Conservation (phyloP, 2,888 invertebrate species). For the Acleris laterana region DNA sequence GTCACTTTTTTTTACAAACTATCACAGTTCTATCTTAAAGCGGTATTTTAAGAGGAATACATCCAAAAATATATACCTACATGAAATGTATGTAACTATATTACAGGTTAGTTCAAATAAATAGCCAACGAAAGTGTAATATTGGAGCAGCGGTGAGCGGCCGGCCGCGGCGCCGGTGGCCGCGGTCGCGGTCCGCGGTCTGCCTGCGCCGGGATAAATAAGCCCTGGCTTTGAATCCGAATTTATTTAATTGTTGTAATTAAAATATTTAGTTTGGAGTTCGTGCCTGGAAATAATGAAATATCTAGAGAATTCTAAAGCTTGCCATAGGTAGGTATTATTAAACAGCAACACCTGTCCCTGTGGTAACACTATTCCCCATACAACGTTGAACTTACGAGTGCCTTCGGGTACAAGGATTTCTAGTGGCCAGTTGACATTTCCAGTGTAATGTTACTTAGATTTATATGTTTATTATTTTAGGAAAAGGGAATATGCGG, state of each 20-base stretch:
- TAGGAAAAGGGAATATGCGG: too few relatives aligned
- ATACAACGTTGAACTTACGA: too few relatives aligned
- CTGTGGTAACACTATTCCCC: too few relatives aligned
- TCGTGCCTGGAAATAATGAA: neutral
- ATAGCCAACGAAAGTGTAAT: slow-evolving; percentile 48
- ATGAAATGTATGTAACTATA: neutral
- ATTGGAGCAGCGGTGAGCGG: slow-evolving; percentile 45
- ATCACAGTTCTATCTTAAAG: too few relatives aligned
- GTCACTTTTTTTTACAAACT: neutral
- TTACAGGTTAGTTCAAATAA: slow-evolving; percentile 41
- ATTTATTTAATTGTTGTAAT: slow-evolving; percentile 37
- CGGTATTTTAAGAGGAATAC: neutral
- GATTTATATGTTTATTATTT: too few relatives aligned
- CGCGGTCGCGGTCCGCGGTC: slow-evolving; percentile 37
- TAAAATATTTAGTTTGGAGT: slow-evolving; percentile 22
- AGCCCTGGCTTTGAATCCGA: slow-evolving; percentile 31
- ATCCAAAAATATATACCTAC: neutral
- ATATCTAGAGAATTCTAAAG: neutral
- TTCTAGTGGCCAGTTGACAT: too few relatives aligned
- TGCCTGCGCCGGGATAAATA: slow-evolving; percentile 39
- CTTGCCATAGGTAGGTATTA: too few relatives aligned
- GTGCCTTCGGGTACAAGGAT: too few relatives aligned
- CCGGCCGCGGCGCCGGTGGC: slow-evolving; percentile 19
- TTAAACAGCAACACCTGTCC: too few relatives aligned
- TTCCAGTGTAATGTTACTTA: too few relatives aligned